Conservation (phyloP, 2,888 invertebrate genomes). For the Bruchidius siliquastri region DNA sequence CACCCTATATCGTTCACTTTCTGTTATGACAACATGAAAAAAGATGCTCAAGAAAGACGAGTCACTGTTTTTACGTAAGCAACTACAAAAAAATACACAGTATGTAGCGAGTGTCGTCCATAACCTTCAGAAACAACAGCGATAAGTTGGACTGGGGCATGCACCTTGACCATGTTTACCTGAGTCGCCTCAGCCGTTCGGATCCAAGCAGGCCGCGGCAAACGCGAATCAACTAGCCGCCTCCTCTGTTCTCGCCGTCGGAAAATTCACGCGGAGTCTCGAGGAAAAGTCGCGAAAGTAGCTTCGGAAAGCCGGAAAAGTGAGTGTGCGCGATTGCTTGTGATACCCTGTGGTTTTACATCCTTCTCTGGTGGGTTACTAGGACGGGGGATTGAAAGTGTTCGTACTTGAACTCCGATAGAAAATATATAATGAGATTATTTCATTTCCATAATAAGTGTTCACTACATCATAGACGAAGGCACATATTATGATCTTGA, state of each 20-base stretch:
- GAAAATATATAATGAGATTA: no score
- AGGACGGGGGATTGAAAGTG: not conserved
- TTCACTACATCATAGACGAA: no score
- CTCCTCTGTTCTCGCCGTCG: not conserved
- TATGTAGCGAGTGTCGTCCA: not conserved
- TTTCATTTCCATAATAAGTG: no score
- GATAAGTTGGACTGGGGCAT: not conserved
- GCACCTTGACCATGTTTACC: not conserved
- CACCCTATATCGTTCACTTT: no score
- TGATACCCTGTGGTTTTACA: not conserved
- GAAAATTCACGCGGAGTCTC: not conserved
- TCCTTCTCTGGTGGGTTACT: not conserved
- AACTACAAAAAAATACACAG: not conserved
- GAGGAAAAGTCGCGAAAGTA: not conserved
- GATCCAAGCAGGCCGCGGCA: not conserved
- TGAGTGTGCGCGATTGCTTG: not conserved
- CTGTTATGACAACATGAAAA: no score
- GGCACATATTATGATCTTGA: no score
- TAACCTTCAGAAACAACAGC: not conserved
- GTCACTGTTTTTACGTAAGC: not conserved
- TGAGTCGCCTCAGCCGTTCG: not conserved
- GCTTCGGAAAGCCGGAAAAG: not conserved
- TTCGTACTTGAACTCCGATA: not conserved
- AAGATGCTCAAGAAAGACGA: no score
- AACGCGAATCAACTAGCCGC: not conserved